Evolutionary conservation across 64 coral and sea anemone species (phyloP).

Genomic region (Acropora tenuis): DNA sequence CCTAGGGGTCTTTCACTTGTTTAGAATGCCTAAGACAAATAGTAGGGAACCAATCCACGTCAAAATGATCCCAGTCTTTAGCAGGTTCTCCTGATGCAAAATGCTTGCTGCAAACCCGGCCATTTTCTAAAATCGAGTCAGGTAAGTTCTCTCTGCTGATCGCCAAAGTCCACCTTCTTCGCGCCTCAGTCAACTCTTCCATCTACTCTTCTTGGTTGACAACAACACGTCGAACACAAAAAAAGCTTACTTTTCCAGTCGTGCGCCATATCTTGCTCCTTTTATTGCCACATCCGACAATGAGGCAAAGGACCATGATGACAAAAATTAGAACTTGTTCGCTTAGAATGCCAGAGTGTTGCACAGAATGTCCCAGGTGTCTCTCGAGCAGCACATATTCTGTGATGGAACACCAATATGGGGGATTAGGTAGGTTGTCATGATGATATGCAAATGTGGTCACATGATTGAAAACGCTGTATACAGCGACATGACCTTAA

Average conservation of each 20-base stretch:
- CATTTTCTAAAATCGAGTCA: no score
- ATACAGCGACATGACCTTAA: no score
- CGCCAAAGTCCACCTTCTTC: constrained; percentile 50
- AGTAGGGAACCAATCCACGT: constrained; percentile 52
- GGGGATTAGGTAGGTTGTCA: no score
- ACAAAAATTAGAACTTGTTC: no score
- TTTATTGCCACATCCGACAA: constrained; percentile 47
- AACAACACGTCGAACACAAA: background rate
- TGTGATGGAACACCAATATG: no score
- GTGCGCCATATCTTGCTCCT: background rate
- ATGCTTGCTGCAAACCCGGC: background rate
- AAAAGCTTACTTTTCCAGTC: background rate
- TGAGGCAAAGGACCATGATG: constrained; percentile 49
- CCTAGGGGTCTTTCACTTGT: background rate
- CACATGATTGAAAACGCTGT: no score
- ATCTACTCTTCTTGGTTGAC: constrained; percentile 35
- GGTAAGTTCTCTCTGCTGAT: background rate
- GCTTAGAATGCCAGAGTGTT: no score
- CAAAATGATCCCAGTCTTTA: constrained; percentile 53
- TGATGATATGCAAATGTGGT: no score
- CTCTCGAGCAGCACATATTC: no score
- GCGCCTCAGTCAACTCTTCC: constrained; percentile 27
- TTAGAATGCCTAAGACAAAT: constrained; percentile 19
- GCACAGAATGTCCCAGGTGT: no score
- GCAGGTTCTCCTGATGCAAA: constrained; percentile 68